Base-by-base conservation (phyloP, 2,888 invertebrate species). In the Drosophila demipolita region DNA sequence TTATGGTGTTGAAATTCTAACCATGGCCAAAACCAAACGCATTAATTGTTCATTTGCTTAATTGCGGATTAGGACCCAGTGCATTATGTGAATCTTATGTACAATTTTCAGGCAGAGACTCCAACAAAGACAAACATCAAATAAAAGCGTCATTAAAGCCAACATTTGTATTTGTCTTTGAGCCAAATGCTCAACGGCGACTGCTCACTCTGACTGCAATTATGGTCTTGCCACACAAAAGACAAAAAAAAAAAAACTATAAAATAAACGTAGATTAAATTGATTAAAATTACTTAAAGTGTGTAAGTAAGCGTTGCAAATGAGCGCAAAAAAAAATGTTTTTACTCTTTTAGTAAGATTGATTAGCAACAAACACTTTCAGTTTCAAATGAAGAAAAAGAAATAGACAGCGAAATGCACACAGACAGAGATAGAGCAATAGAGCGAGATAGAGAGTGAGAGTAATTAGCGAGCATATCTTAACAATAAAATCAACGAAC, bases 351-450 rank as follows among this genome's bases (percentile, higher is more conserved):
- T 68, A 66, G 67, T 68, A 54, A 66, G 78, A 68, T 81, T 87
- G 68, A 89, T 84, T 74, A 79, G 70, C 83, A 69, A 40, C 62
- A 63, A 70, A 68, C 78, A 84, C 89, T 84, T 87, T 84, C 80
- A 62, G 42, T 89, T 87, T 89, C 89, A 71, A 68, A 69, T 29
- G n/a, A 29, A n/a, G n/a, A 29, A n/a, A n/a, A 38, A 6, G 26
- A 55, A 29, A 15, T 32, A 54, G 23, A 33, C 42, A 58, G 29
- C 48, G 55, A 42, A 54, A 42, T 7, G 15, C 20, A 50, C 52
- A 60, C 29, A 57, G 49, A 32, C 26, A 7, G 26, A 50, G 36
- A 49, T 20, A 32, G 9, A 5, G 17, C 38, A 8, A 5, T 33
- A 17, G 38, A 52, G 36, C 9, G 60, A 45, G 12, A 29, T 35